These are phyloP conservation scores for Melanotaenia boesemani DNA, from an alignment of 2,797 vertebrate genomes.

Conservation along the genomic window DNA sequence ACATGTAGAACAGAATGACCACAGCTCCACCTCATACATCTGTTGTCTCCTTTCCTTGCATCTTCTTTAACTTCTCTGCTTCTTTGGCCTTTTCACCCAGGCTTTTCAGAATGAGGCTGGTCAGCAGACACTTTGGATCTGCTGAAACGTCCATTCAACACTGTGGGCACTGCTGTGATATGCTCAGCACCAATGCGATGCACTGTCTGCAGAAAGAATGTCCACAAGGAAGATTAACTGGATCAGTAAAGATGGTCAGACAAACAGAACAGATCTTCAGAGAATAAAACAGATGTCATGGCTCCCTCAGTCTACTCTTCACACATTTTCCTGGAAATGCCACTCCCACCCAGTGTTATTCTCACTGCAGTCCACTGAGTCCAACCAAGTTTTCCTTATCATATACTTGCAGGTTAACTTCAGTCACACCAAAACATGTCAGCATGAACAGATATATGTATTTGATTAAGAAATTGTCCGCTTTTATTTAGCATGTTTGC, in stretches of 20 bases:
- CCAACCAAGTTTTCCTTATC: too few species aligned
- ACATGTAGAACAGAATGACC: too few species aligned
- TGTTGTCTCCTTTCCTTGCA: background rate
- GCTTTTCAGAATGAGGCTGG: conserved; percentile 57
- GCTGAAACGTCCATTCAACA: conserved; percentile 40
- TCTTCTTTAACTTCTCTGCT: conserved; percentile 3
- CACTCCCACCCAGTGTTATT: too few species aligned
- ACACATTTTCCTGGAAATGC: conserved; percentile 9
- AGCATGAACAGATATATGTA: too few species aligned
- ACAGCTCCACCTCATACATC: too few species aligned
- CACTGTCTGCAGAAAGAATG: conserved; percentile 75
- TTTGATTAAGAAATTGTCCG: too few species aligned
- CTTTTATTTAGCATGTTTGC: too few species aligned
- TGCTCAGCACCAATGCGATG: conserved; percentile 37
- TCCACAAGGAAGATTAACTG: conserved; percentile 69
- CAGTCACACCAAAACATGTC: too few species aligned
- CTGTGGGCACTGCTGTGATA: conserved; percentile 53
- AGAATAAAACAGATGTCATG: conserved; percentile 35
- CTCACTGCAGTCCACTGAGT: too few species aligned
- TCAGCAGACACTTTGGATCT: conserved; percentile 37
- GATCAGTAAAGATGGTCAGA: conserved; percentile 64
- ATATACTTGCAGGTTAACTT: too few species aligned
- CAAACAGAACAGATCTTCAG: conserved; percentile 63
- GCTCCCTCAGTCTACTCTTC: background rate
- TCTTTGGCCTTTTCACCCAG: conserved; percentile 60